phyloP scores from a whole-genome alignment of 2,797 vertebrate genomes.

The Gallirallus australis region DNA sequence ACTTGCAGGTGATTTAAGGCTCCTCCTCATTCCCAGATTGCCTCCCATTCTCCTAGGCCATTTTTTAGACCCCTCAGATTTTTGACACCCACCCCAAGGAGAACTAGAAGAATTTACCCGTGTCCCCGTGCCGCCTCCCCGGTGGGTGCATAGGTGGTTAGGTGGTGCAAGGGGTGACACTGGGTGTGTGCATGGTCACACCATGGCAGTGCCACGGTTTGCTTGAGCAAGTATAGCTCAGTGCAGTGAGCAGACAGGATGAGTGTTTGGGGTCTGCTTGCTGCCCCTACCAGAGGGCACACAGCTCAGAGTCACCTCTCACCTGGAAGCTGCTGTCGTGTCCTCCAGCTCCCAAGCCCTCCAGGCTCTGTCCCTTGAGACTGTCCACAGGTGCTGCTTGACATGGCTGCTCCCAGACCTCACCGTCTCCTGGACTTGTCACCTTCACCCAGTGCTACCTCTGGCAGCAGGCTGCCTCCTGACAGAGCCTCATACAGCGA shows the following conservation, averaged over 20 bases:
- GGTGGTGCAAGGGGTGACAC: rapidly evolving
- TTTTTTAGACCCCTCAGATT: neutral
- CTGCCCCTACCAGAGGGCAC: neutral
- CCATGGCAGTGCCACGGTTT: neutral
- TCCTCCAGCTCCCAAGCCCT: neutral
- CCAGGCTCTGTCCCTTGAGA: neutral
- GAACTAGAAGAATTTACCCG: rapidly evolving
- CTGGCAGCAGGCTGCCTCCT: neutral
- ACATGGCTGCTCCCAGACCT: neutral
- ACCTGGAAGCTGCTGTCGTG: rapidly evolving
- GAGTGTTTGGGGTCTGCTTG: neutral
- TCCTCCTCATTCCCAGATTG: neutral
- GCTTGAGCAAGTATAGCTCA: rapidly evolving
- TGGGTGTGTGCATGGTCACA: rapidly evolving
- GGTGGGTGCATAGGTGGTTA: rapidly evolving
- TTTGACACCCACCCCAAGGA: neutral
- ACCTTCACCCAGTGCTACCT: rapidly evolving
- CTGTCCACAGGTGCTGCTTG: neutral
- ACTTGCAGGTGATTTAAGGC: neutral
- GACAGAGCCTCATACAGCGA: rapidly evolving
- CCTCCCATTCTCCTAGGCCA: neutral
- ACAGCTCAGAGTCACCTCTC: rapidly evolving
- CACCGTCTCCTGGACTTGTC: rapidly evolving
- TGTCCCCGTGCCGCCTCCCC: no score
- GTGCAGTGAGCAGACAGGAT: neutral